Conservation (phyloP, 2,797 vertebrate genomes). For the Macropus fuliginosus region DNA sequence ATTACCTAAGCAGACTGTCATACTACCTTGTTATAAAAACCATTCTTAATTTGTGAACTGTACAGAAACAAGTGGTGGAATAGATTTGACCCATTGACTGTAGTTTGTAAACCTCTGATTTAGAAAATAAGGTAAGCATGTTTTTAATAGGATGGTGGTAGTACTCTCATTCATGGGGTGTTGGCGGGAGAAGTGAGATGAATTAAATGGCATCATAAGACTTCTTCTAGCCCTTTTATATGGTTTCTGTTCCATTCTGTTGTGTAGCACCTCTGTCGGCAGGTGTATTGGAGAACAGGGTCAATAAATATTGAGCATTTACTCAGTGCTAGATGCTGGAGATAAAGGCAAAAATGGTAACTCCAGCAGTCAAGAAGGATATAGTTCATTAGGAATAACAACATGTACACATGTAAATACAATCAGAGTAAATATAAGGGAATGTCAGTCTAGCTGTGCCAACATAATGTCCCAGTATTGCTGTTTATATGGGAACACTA, state of each 20-base stretch:
- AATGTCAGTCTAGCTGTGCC: not conserved
- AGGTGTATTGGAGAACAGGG: not conserved
- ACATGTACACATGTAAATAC: not conserved
- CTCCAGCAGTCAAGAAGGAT: not conserved
- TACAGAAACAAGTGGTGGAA: not conserved
- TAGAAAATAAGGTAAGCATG: not conserved
- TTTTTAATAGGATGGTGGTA: not conserved
- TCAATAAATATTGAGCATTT: not conserved
- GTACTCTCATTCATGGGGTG: not conserved
- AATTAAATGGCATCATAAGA: not conserved
- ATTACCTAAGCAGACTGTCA: not conserved
- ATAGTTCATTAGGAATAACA: not conserved
- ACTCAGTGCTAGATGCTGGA: not conserved
- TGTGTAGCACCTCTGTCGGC: not conserved
- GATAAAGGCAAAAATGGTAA: not conserved
- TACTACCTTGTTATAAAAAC: not conserved
- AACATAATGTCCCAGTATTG: constrained; percentile 27
- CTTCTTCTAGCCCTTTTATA: not conserved
- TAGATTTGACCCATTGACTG: not conserved
- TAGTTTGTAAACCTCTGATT: not conserved
- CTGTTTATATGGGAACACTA: constrained; percentile 40
- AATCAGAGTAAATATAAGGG: not conserved
- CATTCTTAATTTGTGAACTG: not conserved
- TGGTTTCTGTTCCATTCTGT: not conserved
- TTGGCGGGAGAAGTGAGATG: not conserved